These are phyloP conservation scores for Nymphicus hollandicus DNA, from an alignment of 2,113 vertebrate species.

Conservation along the genomic window DNA sequence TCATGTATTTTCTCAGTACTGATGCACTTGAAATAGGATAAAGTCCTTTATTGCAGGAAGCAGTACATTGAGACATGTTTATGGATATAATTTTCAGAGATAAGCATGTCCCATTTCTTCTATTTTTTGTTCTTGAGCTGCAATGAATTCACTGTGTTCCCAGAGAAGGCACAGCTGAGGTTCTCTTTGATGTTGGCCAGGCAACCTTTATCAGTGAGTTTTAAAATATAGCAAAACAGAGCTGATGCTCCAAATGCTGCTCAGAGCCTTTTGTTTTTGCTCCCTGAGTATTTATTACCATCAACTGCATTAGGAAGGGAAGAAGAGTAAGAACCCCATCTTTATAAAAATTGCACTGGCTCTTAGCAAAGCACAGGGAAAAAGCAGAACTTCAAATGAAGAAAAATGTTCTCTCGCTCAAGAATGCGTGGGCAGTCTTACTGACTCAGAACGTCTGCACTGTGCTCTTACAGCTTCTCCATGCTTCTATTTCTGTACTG, in stretches of 20 bases:
- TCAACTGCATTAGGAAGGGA: neutral
- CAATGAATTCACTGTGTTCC: neutral
- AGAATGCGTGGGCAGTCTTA: neutral
- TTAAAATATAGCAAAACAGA: neutral
- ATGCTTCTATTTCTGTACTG: neutral
- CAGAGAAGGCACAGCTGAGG: neutral
- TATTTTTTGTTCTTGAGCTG: neutral
- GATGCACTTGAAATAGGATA: neutral
- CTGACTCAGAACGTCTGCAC: neutral
- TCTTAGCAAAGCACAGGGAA: neutral
- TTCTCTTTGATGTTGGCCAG: neutral
- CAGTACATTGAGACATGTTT: neutral
- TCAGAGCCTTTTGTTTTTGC: neutral
- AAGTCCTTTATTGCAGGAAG: neutral
- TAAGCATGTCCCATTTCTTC: neutral
- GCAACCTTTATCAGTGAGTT: neutral
- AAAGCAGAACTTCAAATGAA: neutral
- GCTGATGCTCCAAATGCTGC: neutral
- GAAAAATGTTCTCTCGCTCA: neutral
- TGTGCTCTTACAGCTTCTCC: neutral
- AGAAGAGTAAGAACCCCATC: neutral
- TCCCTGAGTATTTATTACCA: neutral
- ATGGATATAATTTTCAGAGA: neutral
- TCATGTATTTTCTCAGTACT: neutral
- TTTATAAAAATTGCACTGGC: neutral